These are phyloP conservation scores for Drosophila subobscura DNA, from an alignment of 1,140 invertebrate genomes.

Conservation along the genomic window DNA sequence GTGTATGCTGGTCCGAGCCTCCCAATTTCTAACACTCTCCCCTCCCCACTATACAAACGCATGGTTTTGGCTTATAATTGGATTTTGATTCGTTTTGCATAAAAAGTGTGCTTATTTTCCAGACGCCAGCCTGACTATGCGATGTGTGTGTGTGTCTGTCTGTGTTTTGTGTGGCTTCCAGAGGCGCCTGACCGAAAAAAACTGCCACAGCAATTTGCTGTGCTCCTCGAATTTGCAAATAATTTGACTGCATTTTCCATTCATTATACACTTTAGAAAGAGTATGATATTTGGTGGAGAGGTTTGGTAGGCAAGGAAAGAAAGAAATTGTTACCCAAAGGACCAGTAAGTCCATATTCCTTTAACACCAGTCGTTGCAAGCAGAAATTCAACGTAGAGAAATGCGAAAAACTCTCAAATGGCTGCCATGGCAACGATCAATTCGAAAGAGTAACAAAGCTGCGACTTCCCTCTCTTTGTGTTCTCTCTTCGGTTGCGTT, in stretches of 20 bases:
- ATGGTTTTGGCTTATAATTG: conserved; percentile 55
- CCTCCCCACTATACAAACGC: neutral
- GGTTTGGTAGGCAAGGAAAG: too few relatives aligned
- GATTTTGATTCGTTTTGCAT: conserved; percentile 64
- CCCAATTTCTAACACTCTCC: conserved; percentile 4
- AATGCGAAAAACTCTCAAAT: too few relatives aligned
- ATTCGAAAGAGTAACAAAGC: too few relatives aligned
- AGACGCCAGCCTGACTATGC: conserved; percentile 45
- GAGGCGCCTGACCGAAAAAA: conserved; percentile 32
- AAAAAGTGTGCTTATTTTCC: conserved; percentile 46
- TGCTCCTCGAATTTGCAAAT: conserved; percentile 31
- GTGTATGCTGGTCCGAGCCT: neutral
- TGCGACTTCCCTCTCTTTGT: too few relatives aligned
- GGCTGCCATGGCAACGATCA: too few relatives aligned
- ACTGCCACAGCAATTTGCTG: conserved; percentile 7
- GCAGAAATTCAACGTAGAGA: too few relatives aligned
- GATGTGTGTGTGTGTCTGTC: neutral
- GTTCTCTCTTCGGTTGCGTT: too few relatives aligned
- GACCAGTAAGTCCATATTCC: too few relatives aligned
- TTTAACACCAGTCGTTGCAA: too few relatives aligned
- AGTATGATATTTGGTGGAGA: conserved; percentile 1
- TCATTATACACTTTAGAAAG: too few relatives aligned
- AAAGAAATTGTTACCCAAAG: too few relatives aligned
- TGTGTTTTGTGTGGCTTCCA: conserved; percentile 41
- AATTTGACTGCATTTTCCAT: conserved; percentile 46